phyloP scores from a whole-genome alignment of 2,888 invertebrate genomes.

The Tethea ocularis region DNA sequence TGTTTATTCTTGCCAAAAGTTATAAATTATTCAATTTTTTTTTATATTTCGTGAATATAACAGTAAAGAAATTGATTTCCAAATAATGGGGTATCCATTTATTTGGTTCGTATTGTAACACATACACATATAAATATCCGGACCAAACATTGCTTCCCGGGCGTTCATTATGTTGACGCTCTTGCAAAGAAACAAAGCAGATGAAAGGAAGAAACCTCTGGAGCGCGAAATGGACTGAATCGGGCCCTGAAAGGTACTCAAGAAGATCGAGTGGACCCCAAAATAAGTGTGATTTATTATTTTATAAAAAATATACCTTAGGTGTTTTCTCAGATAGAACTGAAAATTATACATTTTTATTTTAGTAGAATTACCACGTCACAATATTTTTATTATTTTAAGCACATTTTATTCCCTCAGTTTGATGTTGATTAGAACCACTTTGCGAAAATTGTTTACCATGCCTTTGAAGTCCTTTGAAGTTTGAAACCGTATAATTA shows the following conservation, averaged over 20 bases:
- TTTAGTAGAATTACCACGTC: background rate
- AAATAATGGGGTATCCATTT: background rate
- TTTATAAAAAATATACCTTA: background rate
- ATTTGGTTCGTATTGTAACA: background rate
- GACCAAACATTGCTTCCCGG: constrained; percentile 58
- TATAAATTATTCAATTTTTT: too few species aligned
- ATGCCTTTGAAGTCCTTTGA: background rate
- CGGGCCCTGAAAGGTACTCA: constrained; percentile 43
- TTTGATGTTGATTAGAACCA: background rate
- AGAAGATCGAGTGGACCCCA: constrained; percentile 33
- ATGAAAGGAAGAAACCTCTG: constrained; percentile 64
- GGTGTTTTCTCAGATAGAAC: background rate
- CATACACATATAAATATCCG: constrained; percentile 53
- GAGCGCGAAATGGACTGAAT: constrained; percentile 63
- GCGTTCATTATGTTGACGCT: constrained; percentile 64
- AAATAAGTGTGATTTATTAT: background rate
- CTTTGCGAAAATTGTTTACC: background rate
- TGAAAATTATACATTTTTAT: background rate
- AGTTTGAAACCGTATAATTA: too few species aligned
- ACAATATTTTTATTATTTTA: too few species aligned
- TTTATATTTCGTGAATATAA: constrained; percentile 9
- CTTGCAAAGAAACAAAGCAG: constrained; percentile 63
- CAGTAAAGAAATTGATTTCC: constrained; percentile 18
- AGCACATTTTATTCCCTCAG: background rate
- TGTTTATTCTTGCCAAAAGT: too few species aligned